Evolutionary conservation across 1,140 invertebrate genomes (phyloP).

Genomic region (Macrostomum lignano): DNA sequence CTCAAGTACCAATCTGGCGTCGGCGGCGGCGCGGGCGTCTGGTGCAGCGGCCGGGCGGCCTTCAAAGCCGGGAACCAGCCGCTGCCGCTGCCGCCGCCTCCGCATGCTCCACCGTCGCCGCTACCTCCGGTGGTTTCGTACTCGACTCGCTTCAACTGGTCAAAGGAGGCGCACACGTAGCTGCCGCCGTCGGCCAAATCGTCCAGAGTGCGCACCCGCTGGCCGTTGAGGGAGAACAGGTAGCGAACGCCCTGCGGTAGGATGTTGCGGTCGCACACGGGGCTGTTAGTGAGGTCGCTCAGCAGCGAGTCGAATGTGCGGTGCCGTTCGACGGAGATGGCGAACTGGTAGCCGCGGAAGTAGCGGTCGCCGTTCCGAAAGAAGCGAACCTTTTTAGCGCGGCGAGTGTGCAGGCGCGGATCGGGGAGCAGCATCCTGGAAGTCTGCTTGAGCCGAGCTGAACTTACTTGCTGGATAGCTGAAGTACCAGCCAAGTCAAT

Average conservation of each 20-base stretch:
- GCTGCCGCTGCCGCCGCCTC: too few species aligned
- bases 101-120: slow-evolving; percentile 24
- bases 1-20: not conserved
- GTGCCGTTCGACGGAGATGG: slow-evolving; percentile 49
- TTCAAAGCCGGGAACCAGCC: too few species aligned
- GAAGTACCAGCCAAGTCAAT: too few species aligned
- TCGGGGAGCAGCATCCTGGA: too few species aligned
- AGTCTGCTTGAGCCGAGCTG: too few species aligned
- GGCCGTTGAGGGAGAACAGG: slow-evolving; percentile 54
- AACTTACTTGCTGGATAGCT: too few species aligned
- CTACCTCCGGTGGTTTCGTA: too few species aligned
- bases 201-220: slow-evolving; percentile 36
- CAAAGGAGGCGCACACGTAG: slow-evolving; percentile 65
- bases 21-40: not conserved
- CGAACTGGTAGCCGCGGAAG: slow-evolving; percentile 60
- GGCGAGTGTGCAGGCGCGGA: too few species aligned
- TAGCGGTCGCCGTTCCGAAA: slow-evolving; percentile 80
- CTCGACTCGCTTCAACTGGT: slow-evolving; percentile 57
- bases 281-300: slow-evolving; percentile 44
- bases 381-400: too few species aligned
- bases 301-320: slow-evolving; percentile 67
- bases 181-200: slow-evolving; percentile 60
- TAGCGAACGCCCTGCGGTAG: slow-evolving; percentile 60
- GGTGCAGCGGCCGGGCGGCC: not conserved
- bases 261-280: slow-evolving; percentile 18